These are phyloP conservation scores for Drosophila limbata DNA, from an alignment of 2,888 invertebrate species.

Conservation along the genomic window DNA sequence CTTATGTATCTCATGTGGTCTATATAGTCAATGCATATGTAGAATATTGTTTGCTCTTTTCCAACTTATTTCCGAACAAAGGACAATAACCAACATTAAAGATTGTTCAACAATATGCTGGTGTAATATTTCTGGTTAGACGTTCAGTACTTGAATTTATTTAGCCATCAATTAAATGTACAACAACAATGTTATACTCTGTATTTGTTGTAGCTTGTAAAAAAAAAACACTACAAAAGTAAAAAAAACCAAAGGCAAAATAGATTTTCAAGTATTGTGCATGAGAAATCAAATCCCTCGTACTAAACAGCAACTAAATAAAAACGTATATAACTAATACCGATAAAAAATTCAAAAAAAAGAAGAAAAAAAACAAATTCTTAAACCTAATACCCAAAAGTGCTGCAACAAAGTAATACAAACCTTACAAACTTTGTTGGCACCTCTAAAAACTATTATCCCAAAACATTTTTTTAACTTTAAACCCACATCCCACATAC, in stretches of 20 bases:
- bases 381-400: slow-evolving; percentile 38
- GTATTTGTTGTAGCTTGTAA: slow-evolving; percentile 54
- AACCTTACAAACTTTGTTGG: slow-evolving; percentile 30
- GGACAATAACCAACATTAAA: slow-evolving; percentile 70
- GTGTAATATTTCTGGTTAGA: slow-evolving; percentile 85
- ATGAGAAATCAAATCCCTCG: slow-evolving; percentile 86
- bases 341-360: slow-evolving; percentile 51
- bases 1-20: slow-evolving; percentile 19
- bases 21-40: slow-evolving; percentile 40
- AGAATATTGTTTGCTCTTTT: slow-evolving; percentile 48
- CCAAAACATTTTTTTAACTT: slow-evolving; percentile 40
- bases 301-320: slow-evolving; percentile 76
- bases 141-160: slow-evolving; percentile 84
- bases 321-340: slow-evolving; percentile 66
- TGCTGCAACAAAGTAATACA: slow-evolving; percentile 37
- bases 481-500: slow-evolving; percentile 42
- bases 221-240: slow-evolving; percentile 36
- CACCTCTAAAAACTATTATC: slow-evolving; percentile 30
- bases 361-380: slow-evolving; percentile 32
- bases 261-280: slow-evolving; percentile 84
- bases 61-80: slow-evolving; percentile 44
- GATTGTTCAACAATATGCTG: slow-evolving; percentile 84
- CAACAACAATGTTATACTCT: slow-evolving; percentile 41
- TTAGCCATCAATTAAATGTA: slow-evolving; percentile 66
- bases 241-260: slow-evolving; percentile 69